Evolutionary conservation across 2,113 vertebrate genomes (phyloP).

Genomic region (Paramisgurnus dabryanus): DNA sequence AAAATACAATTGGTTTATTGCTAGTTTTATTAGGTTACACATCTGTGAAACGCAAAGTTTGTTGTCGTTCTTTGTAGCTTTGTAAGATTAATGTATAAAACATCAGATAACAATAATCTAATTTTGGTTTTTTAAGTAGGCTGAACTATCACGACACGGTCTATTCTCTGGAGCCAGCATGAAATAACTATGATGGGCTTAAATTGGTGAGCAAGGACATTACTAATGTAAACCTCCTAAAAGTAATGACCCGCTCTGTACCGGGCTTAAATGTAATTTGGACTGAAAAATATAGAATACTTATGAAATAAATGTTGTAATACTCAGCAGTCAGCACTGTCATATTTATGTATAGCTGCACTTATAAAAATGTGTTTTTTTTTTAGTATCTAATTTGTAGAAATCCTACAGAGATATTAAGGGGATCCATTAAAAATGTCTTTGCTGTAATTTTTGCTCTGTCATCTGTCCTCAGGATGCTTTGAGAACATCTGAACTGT

Average conservation of each 20-base stretch:
- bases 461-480: not conserved
- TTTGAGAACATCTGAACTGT: not conserved
- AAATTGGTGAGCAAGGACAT: not conserved
- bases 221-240: conserved; percentile 3
- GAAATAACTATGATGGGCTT: not conserved
- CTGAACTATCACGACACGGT: conserved; percentile 18
- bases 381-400: not conserved
- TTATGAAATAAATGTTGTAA: no score
- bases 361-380: not conserved
- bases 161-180: conserved; percentile 18
- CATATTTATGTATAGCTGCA: not conserved
- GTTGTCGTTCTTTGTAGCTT: not conserved
- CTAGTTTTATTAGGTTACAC: not conserved
- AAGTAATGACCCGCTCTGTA: conserved; percentile 5
- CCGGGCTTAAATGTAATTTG: conserved; percentile 4
- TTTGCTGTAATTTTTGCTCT: not conserved
- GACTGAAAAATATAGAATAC: no score
- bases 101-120: conserved; percentile 26
- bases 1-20: not conserved
- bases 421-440: not conserved
- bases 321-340: not conserved
- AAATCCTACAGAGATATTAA: not conserved
- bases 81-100: conserved; percentile 1
- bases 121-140: conserved; percentile 20
- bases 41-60: not conserved